Evolutionary conservation across 2,113 vertebrate genomes (phyloP).

Genomic region (Pyxicephalus adspersus): DNA sequence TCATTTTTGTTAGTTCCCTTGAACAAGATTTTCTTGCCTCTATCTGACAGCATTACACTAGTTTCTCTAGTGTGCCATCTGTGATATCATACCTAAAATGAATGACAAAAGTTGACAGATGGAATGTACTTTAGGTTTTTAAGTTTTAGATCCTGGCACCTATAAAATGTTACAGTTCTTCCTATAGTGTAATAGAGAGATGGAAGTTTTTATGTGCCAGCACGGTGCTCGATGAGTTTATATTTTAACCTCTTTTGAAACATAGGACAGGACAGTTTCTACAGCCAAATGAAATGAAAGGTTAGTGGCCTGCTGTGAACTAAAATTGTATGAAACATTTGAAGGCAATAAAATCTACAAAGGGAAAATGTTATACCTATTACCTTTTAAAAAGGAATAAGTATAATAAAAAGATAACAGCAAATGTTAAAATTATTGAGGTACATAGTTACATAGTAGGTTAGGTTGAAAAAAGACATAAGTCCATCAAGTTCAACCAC

Average conservation of each 20-base stretch:
- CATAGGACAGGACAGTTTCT: constrained; percentile 8
- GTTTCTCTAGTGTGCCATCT: constrained; percentile 28
- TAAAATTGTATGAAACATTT: constrained; percentile 15
- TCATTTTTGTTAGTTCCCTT: no score
- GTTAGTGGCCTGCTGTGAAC: constrained; percentile 1
- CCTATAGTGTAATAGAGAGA: constrained; percentile 35
- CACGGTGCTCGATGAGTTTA: constrained; percentile 24
- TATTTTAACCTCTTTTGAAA: constrained; percentile 35
- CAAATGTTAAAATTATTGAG: no score
- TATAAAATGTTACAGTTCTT: constrained; percentile 44
- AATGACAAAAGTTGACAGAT: constrained; percentile 40
- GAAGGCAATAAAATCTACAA: neutral
- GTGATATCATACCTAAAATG: constrained; percentile 38
- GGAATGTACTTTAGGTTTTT: constrained; percentile 38
- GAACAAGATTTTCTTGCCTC: no score
- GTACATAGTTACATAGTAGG: no score
- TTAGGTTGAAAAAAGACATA: no score
- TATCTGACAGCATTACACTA: neutral
- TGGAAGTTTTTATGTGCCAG: constrained; percentile 27
- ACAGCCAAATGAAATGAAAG: constrained; percentile 17
- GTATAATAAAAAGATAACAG: no score
- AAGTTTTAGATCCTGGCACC: constrained; percentile 42
- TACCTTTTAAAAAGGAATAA: neutral
- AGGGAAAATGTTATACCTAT: neutral
- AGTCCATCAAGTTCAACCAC: no score